Evolutionary conservation across 2,113 vertebrate genomes (phyloP).

Genomic region (Odobenus rosmarus): DNA sequence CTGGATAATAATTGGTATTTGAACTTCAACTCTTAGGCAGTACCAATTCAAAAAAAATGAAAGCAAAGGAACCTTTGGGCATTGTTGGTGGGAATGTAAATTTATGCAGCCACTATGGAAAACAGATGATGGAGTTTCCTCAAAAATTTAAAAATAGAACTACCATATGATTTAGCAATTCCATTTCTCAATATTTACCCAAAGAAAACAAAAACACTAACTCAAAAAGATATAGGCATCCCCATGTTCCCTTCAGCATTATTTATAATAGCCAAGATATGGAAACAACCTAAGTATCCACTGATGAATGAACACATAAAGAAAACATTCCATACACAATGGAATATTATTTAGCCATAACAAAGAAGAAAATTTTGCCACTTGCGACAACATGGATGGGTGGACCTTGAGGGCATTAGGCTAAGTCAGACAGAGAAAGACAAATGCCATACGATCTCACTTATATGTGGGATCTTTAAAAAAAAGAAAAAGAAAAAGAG

Average conservation of each 20-base stretch:
- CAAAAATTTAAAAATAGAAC: background rate
- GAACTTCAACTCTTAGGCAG: background rate
- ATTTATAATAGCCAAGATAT: slow-evolving; percentile 1
- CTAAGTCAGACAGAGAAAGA: background rate
- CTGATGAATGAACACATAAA: background rate
- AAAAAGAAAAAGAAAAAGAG: background rate
- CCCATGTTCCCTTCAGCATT: background rate
- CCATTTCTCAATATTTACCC: background rate
- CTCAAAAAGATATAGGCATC: background rate
- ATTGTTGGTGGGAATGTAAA: background rate
- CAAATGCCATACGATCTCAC: background rate
- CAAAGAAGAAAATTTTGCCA: background rate
- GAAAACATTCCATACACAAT: background rate
- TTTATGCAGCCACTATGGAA: background rate
- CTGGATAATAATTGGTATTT: background rate
- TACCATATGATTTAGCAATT: background rate
- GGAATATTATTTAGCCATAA: background rate
- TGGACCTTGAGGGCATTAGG: background rate
- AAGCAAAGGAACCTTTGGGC: background rate
- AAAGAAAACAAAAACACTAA: background rate
- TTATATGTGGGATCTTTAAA: background rate
- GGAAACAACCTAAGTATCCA: background rate
- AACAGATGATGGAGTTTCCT: background rate
- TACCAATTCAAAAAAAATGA: background rate
- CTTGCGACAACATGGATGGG: background rate